These are phyloP conservation scores for Perithous albicinctus DNA, from an alignment of 2,888 invertebrate genomes.

Conservation along the genomic window DNA sequence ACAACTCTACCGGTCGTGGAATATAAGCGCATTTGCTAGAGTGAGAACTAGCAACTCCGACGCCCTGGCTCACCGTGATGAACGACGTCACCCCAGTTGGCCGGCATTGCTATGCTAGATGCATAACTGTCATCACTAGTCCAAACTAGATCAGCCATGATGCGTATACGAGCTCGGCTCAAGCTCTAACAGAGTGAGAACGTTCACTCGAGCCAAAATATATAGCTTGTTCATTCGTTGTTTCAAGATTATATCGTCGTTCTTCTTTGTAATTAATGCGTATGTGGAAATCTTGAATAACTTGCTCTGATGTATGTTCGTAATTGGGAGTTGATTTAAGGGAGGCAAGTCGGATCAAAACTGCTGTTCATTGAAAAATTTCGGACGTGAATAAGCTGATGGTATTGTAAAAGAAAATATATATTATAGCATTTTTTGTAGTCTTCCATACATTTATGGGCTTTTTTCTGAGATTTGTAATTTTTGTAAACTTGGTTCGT, in stretches of 20 bases:
- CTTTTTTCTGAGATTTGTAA: too few species aligned
- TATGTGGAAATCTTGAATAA: neutral
- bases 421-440: too few species aligned
- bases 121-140: conserved; percentile 82
- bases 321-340: neutral
- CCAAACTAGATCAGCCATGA: conserved; percentile 78
- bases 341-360: too few species aligned
- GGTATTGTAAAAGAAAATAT: too few species aligned
- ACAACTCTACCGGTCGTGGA: conserved; percentile 45
- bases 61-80: conserved; percentile 73
- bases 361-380: too few species aligned
- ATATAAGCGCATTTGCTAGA: conserved; percentile 62
- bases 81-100: conserved; percentile 80
- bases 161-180: conserved; percentile 54
- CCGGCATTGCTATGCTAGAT: conserved; percentile 79
- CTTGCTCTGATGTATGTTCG: neutral
- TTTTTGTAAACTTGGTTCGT: too few species aligned
- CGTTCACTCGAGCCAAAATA: conserved; percentile 43
- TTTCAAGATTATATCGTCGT: conserved; percentile 10
- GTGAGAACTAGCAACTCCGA: conserved; percentile 39
- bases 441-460: too few species aligned
- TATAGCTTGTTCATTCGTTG: conserved; percentile 10
- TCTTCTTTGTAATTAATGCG: conserved; percentile 42
- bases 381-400: too few species aligned
- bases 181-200: neutral